Percentiles rank a stretch among this genome's conserved stretches.
Conservation (phyloP, 2,888 invertebrate species). For the Dasypolia templi region DNA sequence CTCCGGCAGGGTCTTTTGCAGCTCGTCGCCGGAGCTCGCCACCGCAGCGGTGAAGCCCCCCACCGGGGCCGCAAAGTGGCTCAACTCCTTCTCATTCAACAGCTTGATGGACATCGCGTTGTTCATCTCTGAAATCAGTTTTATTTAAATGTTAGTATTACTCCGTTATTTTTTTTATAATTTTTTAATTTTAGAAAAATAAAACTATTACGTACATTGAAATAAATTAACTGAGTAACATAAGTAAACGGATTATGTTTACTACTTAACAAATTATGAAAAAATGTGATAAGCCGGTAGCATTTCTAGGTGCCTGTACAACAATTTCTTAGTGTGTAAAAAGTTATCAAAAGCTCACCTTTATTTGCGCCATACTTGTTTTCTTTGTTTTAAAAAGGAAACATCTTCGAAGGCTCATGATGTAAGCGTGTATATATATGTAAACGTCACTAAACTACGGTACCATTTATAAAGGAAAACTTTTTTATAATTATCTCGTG, state of each 20-base stretch:
- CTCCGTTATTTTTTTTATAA: not conserved
- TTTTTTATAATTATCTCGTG: not conserved
- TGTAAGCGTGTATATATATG: not conserved
- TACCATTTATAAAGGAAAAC: not conserved
- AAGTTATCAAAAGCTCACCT: not conserved
- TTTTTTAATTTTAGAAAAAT: not conserved
- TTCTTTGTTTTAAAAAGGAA: not conserved
- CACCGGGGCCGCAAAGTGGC: not conserved
- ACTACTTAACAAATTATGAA: not conserved
- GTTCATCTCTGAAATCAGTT: slow-evolving; percentile 31
- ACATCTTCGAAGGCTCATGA: not conserved
- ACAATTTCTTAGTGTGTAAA: too few species aligned
- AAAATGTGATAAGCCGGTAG: not conserved
- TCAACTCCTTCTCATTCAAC: slow-evolving; percentile 13
- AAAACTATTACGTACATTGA: too few species aligned
- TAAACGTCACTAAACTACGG: not conserved
- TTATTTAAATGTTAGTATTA: not conserved
- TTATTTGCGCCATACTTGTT: not conserved
- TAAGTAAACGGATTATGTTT: not conserved
- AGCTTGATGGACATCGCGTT: slow-evolving; percentile 14
- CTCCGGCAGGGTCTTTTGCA: not conserved
- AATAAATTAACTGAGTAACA: not conserved
- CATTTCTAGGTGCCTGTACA: not conserved
- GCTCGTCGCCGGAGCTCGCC: not conserved
- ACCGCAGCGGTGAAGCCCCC: not conserved